Evolutionary conservation across 2,113 vertebrate genomes (phyloP).

Genomic region (Microtus oregoni): DNA sequence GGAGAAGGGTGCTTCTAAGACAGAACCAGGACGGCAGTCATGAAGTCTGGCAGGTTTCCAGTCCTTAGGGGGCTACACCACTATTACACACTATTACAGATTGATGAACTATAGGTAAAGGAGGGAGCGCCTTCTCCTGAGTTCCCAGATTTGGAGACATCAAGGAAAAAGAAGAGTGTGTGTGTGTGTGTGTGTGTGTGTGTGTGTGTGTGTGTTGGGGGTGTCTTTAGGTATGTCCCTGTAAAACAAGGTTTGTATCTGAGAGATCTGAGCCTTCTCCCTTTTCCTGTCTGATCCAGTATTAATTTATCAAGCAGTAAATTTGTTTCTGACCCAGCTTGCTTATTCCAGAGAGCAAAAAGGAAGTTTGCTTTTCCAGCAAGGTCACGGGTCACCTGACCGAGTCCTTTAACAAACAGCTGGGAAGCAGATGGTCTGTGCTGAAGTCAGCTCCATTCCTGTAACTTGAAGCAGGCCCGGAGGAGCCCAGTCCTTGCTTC

Average conservation of each 20-base stretch:
- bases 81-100: background rate
- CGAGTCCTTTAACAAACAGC: conserved; percentile 77
- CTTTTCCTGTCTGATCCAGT: background rate
- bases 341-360: conserved; percentile 34
- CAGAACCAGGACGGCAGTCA: background rate
- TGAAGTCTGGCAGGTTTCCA: background rate
- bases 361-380: conserved; percentile 83
- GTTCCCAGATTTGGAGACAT: background rate
- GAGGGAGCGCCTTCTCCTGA: background rate
- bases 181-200: too few species aligned
- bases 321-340: conserved; percentile 65
- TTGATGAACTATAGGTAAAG: background rate
- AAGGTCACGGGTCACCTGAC: conserved; percentile 88
- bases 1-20: conserved; percentile 5
- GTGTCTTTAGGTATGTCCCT: background rate
- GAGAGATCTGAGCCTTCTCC: background rate
- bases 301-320: conserved; percentile 55
- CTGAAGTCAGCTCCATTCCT: background rate
- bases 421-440: conserved; percentile 58
- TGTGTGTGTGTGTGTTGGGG: too few species aligned
- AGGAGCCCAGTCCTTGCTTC: conserved; percentile 18
- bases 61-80: background rate
- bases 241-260: conserved; percentile 18
- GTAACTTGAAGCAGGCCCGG: background rate
- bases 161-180: background rate